Conservation (phyloP, 1,140 invertebrate species). For the Melanaphis sacchari region DNA sequence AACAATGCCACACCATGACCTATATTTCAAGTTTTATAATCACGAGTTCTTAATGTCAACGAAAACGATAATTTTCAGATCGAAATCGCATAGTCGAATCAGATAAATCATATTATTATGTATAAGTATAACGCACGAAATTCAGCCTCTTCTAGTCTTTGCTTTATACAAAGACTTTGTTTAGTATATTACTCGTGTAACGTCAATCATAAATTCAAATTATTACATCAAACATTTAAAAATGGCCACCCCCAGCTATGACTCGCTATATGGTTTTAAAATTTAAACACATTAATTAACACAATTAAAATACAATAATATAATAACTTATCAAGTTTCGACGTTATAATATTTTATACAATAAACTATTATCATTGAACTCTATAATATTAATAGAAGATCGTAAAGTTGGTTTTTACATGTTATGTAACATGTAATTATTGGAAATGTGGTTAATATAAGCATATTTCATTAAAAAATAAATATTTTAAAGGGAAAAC, state of each 20-base stretch:
- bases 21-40: conserved; percentile 3
- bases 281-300: neutral
- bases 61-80: neutral
- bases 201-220: neutral
- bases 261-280: neutral
- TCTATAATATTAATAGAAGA: no score
- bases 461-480: neutral
- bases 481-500: neutral
- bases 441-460: neutral
- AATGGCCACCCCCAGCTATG: no score
- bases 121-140: neutral
- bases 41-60: neutral
- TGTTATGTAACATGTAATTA: neutral
- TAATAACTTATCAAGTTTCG: neutral
- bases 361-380: neutral
- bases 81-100: neutral
- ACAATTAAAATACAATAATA: neutral
- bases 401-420: neutral
- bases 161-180: neutral
- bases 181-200: neutral
- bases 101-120: neutral
- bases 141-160: neutral
- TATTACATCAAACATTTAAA: neutral
- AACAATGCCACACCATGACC: conserved; percentile 3
- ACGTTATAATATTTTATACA: neutral